Evolutionary conservation across 2,113 vertebrate genomes (phyloP), one percentile per base, ranked within the genome.

Genomic region (Epinephelus lanceolatus): DNA sequence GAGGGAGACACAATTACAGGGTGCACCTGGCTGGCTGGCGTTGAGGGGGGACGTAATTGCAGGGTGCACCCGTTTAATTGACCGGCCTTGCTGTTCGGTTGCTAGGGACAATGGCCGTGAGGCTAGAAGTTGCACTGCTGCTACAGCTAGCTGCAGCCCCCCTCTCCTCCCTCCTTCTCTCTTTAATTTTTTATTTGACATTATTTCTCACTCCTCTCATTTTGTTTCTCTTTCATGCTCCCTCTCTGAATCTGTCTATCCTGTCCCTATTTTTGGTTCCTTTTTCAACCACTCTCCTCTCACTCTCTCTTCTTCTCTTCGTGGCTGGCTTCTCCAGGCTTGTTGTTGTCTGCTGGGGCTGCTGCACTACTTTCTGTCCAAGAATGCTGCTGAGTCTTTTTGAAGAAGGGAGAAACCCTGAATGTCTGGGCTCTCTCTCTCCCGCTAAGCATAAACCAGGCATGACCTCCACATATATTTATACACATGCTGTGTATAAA

Each of bases 261-360:
- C 30, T 19, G 17, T 56, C 33, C 52, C 27, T 55, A 9, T 51
- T 21, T 21, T 49, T 37, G 3, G 13, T n/a, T 73, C 15, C 17
- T 49, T 27, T 63, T 19, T 33, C 15, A 30, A 10, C 52, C 30
- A 47, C 60, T 59, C 62, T 68, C 23, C 13, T 69, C 27, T 71
- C 21, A 51, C 62, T 51, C 56, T 27, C 45, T 49, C 53, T 80
- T 30, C 78, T n/a, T 62, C 51, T 62, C 42, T 76, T 3, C 71
- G 62, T 60, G 87, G 85, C 93, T 94, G 90, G 89, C 94, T 94
- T 89, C 88, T 91, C 76, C 84, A 80, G 90, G 93, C 94, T 93
- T 94, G 82, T 89, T 91, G 90, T 93, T 73, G 90, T 95, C 90
- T 92, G 94, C 93, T 92, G 87, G 37, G 83, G 91, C 95, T 95